phyloP scores from a whole-genome alignment of 2,888 invertebrate genomes.

The Orthosia cruda region DNA sequence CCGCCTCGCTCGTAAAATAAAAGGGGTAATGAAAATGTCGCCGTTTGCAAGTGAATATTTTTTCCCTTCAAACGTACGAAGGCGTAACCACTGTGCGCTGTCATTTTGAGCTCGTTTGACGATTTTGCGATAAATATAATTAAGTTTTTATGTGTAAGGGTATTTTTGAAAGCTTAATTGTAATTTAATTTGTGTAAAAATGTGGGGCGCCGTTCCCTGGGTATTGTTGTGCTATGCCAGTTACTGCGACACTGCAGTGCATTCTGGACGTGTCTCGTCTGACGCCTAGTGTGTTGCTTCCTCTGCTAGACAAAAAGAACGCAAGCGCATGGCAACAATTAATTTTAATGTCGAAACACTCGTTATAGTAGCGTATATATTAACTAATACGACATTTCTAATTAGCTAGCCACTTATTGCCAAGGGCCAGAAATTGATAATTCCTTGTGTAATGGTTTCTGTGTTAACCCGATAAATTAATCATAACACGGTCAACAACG shows the following conservation, averaged over 20 bases:
- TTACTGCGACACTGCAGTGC: slow-evolving; percentile 10
- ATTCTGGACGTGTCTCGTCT: slow-evolving; percentile 11
- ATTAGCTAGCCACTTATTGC: slow-evolving; percentile 5
- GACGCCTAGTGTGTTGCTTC: slow-evolving; percentile 51
- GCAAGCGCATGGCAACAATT: slow-evolving; percentile 53
- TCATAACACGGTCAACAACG: too few relatives aligned
- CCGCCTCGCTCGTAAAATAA: slow-evolving; percentile 60
- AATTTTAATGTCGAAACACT: slow-evolving; percentile 54
- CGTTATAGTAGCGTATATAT: slow-evolving; percentile 40
- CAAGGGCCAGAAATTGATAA: not conserved
- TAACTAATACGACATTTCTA: slow-evolving; percentile 34
- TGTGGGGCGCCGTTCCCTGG: not conserved
- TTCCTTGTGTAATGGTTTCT: not conserved
- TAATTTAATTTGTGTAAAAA: slow-evolving; percentile 50
- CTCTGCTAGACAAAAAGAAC: slow-evolving; percentile 51
- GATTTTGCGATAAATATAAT: slow-evolving; percentile 43
- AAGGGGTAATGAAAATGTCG: slow-evolving; percentile 65
- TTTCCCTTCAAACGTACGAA: slow-evolving; percentile 39
- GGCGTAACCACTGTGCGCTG: slow-evolving; percentile 49
- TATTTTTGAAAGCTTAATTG: slow-evolving; percentile 6
- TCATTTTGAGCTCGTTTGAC: slow-evolving; percentile 40
- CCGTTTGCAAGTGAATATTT: slow-evolving; percentile 58
- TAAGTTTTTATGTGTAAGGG: slow-evolving; percentile 18
- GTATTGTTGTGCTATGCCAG: not conserved
- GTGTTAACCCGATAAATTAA: not conserved